Evolutionary conservation across 2,113 vertebrate species (phyloP), one percentile per base, ranked within the genome.

Genomic region (Labrus mixtus): DNA sequence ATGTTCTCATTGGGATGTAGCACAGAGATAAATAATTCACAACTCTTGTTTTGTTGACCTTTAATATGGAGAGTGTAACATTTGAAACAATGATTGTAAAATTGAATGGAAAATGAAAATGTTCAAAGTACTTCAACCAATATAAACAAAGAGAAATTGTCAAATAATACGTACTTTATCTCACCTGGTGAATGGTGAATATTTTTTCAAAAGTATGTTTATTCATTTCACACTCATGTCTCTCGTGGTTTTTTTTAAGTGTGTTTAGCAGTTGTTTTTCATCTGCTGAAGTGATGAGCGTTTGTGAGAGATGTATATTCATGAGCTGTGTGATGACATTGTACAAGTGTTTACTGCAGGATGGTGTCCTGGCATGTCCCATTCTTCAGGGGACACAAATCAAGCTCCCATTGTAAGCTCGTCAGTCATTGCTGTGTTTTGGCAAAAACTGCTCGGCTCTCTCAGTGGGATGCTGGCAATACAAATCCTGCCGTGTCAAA

Each of bases 371-470:
- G 78, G 84, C 82, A 82, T 77, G 81, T 63, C 64, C 69, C 77
- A 67, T 76, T 91, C 86, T 87, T 82, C 78, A 43, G 84, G 81
- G 84, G 79, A 74, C 82, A 85, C 84, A 87, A 88, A 92, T 92
- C 89, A 89, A 72, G 85, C 81, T 22, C 77, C 81, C 75, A 81
- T 78, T 86, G 82, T 86, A 51, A 68, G 70, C 88, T 90, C 88
- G 79, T 90, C 83, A 79, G 69, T 91, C 83, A 86, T 86, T 36
- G 43, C 73, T 76, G 81, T 73, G 84, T 80, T 85, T 79, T 90
- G 89, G 89, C 87, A 83, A 41, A 41, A 82, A 76, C 43, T 6
- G 55, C 81, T 81, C 67, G 0, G 15, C 66, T 54, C 57, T 69
- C 83, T 29, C 89, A 76, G 88, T 78, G 41, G 79, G 83, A 69